A percentile compares a stretch with the other conserved stretches of the same genome.
Evolutionary conservation across 2,888 invertebrate species (phyloP).

Genomic region (Sinotaia quadrata): DNA sequence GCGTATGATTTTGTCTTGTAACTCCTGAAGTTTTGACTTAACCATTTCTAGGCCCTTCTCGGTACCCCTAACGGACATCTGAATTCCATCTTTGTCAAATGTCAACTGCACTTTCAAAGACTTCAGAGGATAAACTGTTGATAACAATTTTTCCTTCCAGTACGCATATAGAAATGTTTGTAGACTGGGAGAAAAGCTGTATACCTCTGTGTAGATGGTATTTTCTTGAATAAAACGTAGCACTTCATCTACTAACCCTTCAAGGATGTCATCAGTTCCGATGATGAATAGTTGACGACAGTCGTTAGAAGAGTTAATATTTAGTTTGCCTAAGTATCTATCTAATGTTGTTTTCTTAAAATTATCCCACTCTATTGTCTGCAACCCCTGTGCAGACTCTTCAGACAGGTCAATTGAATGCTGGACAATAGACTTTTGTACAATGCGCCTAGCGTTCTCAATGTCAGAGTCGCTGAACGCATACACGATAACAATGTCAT

Average conservation of each 20-base stretch:
- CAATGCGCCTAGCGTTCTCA: conserved; percentile 8
- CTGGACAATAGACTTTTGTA: conserved; percentile 16
- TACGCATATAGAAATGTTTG: conserved; percentile 35
- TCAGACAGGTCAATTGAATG: conserved; percentile 4
- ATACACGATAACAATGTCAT: background rate
- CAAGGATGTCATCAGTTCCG: conserved; percentile 16
- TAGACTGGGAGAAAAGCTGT: conserved; percentile 22
- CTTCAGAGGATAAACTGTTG: conserved; percentile 12
- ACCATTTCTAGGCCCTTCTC: background rate
- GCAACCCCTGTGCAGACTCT: conserved; percentile 7
- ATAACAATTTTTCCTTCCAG: conserved; percentile 26
- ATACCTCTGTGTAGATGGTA: conserved; percentile 28
- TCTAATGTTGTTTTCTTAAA: background rate
- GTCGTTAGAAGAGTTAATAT: conserved; percentile 13
- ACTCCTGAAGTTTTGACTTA: background rate
- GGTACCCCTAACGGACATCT: conserved; percentile 9
- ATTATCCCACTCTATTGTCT: background rate
- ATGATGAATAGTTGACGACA: conserved; percentile 1
- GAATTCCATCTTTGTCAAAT: background rate
- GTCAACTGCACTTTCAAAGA: conserved; percentile 2
- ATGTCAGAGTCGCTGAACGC: conserved; percentile 6
- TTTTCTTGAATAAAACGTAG: conserved; percentile 35
- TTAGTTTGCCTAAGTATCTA: conserved; percentile 15
- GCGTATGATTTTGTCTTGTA: background rate
- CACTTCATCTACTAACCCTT: conserved; percentile 23